phyloP scores from a whole-genome alignment of 2,113 vertebrate species.

The Murina feae region DNA sequence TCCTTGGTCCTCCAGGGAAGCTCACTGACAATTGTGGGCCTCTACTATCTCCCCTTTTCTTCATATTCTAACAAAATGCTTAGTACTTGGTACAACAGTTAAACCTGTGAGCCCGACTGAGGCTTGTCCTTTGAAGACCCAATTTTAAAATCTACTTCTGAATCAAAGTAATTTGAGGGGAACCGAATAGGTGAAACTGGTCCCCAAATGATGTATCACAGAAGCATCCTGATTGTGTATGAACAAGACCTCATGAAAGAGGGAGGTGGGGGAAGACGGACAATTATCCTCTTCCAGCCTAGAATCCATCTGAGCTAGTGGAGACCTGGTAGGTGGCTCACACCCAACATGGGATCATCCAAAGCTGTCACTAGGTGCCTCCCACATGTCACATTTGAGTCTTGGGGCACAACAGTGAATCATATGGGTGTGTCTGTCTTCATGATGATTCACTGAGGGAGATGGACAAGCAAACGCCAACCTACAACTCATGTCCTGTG shows the following conservation, averaged over 20 bases:
- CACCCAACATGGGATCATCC: not conserved
- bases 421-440: not conserved
- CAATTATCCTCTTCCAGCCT: too few relatives aligned
- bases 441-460: not conserved
- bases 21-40: not conserved
- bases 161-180: not conserved
- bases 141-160: not conserved
- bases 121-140: not conserved
- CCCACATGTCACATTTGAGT: not conserved
- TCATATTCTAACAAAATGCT: not conserved
- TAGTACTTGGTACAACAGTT: not conserved
- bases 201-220: not conserved
- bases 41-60: not conserved
- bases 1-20: not conserved
- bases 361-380: not conserved
- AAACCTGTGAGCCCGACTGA: too few relatives aligned
- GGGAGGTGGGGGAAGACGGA: not conserved
- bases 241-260: not conserved
- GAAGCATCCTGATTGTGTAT: not conserved
- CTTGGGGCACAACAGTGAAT: not conserved
- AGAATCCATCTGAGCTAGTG: not conserved
- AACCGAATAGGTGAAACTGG: not conserved
- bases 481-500: accelerated
- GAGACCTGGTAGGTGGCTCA: not conserved
- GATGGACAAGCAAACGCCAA: not conserved